Evolutionary conservation across 2,113 vertebrate species (phyloP), one percentile per base, ranked within the genome.

Genomic region (Aptenodytes patagonicus): DNA sequence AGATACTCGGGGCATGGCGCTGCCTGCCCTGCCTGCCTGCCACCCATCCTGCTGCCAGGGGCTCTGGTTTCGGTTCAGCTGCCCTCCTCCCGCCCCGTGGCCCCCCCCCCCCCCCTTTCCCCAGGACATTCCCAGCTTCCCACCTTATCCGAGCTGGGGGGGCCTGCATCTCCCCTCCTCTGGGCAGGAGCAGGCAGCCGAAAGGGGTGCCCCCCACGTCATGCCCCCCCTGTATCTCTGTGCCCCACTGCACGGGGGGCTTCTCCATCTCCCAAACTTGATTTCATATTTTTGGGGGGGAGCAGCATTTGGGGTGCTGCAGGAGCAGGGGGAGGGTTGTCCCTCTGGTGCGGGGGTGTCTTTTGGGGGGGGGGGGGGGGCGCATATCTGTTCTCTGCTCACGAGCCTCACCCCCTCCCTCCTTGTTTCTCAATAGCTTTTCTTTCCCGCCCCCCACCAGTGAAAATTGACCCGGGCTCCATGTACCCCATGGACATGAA

Each of bases 401-500:
- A 58, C 2, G 1, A 52, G 26, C 34, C 38, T 83, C 49, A 58
- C 49, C 8, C 12, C 18, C 3, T 46, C 3, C 60, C 57, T 62
- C 65, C 57, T 36, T 38, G 11, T 64, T 46, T 89, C 68, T 76
- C 36, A 86, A 17, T 25, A 92, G 76, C 55, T 84, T 91, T 93
- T 89, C 96, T 97, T 89, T 97, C 82, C 86, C 87, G 84, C 87
- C 91, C 82, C 55, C 94, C 92, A 11, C 60, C 95, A 95, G 98
- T 98, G 90, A 98, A 98, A 97, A 93, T 98, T 12, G 98, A 98
- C 86, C 98, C 98, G 0, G 95, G 97, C 38, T 98, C 98, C 18
- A 95, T 98, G 96, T 98, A 96, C 77, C 97, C 98, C 85, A 77
- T 98, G 94, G 98, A 98, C 68, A 97, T 98, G 83, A 97, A 97